Evolutionary conservation across 2,888 invertebrate genomes (phyloP).

Genomic region (Drosophila suboccidentalis): DNA sequence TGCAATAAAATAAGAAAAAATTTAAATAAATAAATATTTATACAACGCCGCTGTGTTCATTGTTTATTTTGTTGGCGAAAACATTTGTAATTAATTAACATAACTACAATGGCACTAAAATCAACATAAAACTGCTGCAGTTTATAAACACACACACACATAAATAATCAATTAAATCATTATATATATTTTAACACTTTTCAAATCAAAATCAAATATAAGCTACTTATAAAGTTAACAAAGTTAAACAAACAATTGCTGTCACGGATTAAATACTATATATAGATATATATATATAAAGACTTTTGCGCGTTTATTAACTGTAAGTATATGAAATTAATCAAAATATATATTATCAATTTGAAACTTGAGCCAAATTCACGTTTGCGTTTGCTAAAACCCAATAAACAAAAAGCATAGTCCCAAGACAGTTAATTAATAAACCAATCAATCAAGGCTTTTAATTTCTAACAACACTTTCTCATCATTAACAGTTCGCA

Average conservation of each 20-base stretch:
- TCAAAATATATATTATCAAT: not conserved
- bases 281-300: not conserved
- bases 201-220: not conserved
- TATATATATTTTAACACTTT: slow-evolving; percentile 9
- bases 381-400: slow-evolving; percentile 48
- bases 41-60: slow-evolving; percentile 56
- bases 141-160: slow-evolving; percentile 7
- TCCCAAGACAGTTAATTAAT: slow-evolving; percentile 14
- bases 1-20: slow-evolving; percentile 41
- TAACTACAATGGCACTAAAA: slow-evolving; percentile 12
- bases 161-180: slow-evolving; percentile 7
- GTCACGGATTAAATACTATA: slow-evolving; percentile 39
- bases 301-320: slow-evolving; percentile 17
- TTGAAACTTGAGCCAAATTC: slow-evolving; percentile 17
- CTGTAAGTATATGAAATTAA: slow-evolving; percentile 56
- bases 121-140: slow-evolving; percentile 1
- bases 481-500: not conserved
- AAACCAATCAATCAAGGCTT: slow-evolving; percentile 19
- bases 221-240: slow-evolving; percentile 15
- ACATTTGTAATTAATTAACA: slow-evolving; percentile 34
- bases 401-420: not conserved
- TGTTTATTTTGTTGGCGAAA: slow-evolving; percentile 40
- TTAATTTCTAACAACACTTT: slow-evolving; percentile 15
- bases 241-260: slow-evolving; percentile 23
- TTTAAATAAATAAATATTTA: slow-evolving; percentile 19